Base-by-base conservation (phyloP, 2,888 invertebrate genomes). In the Torymus tubicola region DNA sequence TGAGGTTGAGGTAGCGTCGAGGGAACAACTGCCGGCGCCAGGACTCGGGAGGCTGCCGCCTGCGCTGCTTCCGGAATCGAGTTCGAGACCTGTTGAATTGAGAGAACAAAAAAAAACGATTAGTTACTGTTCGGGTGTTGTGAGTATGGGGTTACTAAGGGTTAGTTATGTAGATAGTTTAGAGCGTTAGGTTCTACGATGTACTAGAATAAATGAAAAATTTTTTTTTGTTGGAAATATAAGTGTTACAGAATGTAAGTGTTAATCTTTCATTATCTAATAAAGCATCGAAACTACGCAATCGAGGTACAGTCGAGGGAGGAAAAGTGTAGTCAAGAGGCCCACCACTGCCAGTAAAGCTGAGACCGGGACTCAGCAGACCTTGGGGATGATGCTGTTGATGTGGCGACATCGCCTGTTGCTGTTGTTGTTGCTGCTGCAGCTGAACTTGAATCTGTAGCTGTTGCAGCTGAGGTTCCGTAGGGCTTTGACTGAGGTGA, bases 41-140 rank as follows among this genome's bases (percentile, higher is more conserved):
- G 96, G 96, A 64, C 96, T 96, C 0, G 96, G 96, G 83, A 96
- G 91, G 64, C 96, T 96, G 87, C 96, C 95, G 3, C 91, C 90
- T 61, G 94, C 93, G 86, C 96, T 95, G 74, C 96, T 95, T 84
- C 95, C 95, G 57, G 95, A 94, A 86, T 95, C 95, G 82, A 94
- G 87, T 85, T 94, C 94, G 87, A 95, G 89, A 24, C 93, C 93
- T 90, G 73, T 4, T 21, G 42, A 42, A 8, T 0, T 0, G 8
- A 42, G 42, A 42, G 42, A 42, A 42, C 5, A 4, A 42, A 42
- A 8, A 8, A 4, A 42, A 42, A 8, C 1, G 42, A 42, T 42
- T 5, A 8, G 42, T 31, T 31, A 42, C 10, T 8, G 42, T 42
- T 8, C 21, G 21, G 2, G 8, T 42, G 42, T 42, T 42, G 5